Evolutionary conservation across 1,140 invertebrate genomes (phyloP), one percentile per base, ranked within the genome.

Genomic region (Rhynchophorus ferrugineus): DNA sequence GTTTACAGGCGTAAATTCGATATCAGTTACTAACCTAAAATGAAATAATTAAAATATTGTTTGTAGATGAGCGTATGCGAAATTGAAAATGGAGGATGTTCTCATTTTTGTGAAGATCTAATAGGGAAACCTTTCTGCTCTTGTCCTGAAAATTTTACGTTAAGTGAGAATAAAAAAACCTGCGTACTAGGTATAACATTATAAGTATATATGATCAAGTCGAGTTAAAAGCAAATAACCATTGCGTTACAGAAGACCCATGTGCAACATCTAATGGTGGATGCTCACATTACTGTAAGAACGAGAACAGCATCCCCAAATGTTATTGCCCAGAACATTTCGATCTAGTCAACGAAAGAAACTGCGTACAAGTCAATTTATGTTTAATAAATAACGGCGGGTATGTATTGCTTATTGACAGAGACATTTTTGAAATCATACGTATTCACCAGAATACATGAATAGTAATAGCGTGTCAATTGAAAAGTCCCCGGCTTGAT

Each of bases 321-420:
- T 82, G 80, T 56, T 70, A 72, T 22, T 82, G 80, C 62, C 74
- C 74, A 3, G 69, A 75, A 16, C 64, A 68, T 34, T 56, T 68
- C 38, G 59, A 65, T 9, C 50, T 73, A 0, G 17, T 61, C 3
- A 78, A 66, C 73, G 79, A 63, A 75, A 78, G 16, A 73, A 79
- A 56, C n/a, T 84, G 82, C 60, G 76, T 80, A 69, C 79, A 83
- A 63, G 68, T 84, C 7, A 74, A 87, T 59, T 83, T 85, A 59
- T 87, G 84, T 62, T 49, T 60, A 3, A 67, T 73, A n/a, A 73
- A 73, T 45, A 78, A 78, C 60, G 81, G 76, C 3, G 80, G 81
- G 44, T 51, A 44, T 36, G 42, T 37, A 37, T 33, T 33, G 5
- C 5, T 6, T 33, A 11, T 5, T 5, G 29, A 6, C 5, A 33